phyloP scores from a whole-genome alignment of 2,888 invertebrate genomes.

The Caenorhabditis sp. region DNA sequence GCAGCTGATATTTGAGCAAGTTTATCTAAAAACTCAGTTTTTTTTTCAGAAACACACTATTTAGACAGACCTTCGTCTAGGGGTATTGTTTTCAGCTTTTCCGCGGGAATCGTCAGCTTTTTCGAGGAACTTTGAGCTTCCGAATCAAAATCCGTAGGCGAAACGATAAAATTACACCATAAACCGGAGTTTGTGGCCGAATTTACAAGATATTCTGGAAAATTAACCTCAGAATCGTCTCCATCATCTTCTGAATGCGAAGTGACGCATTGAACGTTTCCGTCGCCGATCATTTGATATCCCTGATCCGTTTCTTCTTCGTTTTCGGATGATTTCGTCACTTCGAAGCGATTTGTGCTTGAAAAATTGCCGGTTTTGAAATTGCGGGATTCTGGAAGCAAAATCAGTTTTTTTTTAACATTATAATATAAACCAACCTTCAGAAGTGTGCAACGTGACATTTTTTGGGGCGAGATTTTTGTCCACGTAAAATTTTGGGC shows the following conservation, averaged over 20 bases:
- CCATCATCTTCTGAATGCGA: conserved; percentile 20
- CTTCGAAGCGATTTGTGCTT: conserved; percentile 24
- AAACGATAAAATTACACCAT: conserved; percentile 37
- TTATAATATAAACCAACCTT: no score
- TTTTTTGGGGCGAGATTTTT: conserved; percentile 14
- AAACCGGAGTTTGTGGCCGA: conserved; percentile 21
- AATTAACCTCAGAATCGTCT: background rate
- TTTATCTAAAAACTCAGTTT: conserved; percentile 48
- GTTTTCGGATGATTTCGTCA: background rate
- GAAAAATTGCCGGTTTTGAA: no score
- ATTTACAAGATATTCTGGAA: background rate
- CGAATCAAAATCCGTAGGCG: background rate
- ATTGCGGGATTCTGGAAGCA: background rate
- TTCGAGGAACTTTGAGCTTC: background rate
- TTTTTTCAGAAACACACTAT: background rate
- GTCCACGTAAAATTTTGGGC: conserved; percentile 12
- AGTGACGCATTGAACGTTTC: background rate
- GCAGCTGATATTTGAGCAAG: conserved; percentile 56
- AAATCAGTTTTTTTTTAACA: background rate
- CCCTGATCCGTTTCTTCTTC: background rate
- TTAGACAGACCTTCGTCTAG: background rate
- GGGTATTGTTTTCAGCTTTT: conserved; percentile 22
- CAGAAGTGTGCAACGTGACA: background rate
- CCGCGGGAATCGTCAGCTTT: conserved; percentile 11
- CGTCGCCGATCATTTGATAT: conserved; percentile 28